phyloP scores from a whole-genome alignment of 1,140 invertebrate species.

The Sminthurinus signatus region DNA sequence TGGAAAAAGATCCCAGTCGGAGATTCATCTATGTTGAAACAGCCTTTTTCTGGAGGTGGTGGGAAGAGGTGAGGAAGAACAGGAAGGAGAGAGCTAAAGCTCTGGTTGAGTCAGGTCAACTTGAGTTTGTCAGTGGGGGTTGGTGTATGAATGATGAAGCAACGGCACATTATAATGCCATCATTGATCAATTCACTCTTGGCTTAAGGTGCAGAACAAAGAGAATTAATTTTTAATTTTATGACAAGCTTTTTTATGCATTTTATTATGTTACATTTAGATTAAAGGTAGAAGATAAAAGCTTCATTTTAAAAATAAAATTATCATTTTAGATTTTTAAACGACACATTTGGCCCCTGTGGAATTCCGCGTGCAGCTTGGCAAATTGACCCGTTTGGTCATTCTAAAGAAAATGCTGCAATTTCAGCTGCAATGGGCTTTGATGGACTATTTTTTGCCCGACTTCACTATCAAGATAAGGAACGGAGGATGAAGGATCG shows the following conservation, averaged over 20 bases:
- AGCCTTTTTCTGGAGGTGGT: slow-evolving; percentile 91
- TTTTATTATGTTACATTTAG: too few relatives aligned
- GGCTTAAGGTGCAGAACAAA: slow-evolving; percentile 33
- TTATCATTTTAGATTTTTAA: slow-evolving; percentile 48
- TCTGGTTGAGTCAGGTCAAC: slow-evolving; percentile 63
- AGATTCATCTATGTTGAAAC: slow-evolving; percentile 64
- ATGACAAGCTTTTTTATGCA: too few relatives aligned
- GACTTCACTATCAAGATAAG: slow-evolving; percentile 60
- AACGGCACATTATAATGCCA: slow-evolving; percentile 80
- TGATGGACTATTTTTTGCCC: slow-evolving; percentile 58
- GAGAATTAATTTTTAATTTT: too few relatives aligned
- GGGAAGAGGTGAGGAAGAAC: slow-evolving; percentile 62
- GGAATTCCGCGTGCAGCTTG: slow-evolving; percentile 72
- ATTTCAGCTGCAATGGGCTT: slow-evolving; percentile 74
- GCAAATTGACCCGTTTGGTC: slow-evolving; percentile 93
- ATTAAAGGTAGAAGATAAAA: neutral
- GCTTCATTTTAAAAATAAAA: neutral
- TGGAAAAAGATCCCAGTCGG: slow-evolving; percentile 60
- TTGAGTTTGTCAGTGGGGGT: slow-evolving; percentile 80
- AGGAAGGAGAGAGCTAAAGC: slow-evolving; percentile 52
- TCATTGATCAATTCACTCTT: slow-evolving; percentile 80
- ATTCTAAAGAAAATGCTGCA: slow-evolving; percentile 79
- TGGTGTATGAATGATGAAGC: slow-evolving; percentile 85
- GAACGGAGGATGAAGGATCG: slow-evolving; percentile 47
- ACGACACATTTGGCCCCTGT: slow-evolving; percentile 76